phyloP scores from a whole-genome alignment of 1,140 invertebrate genomes.

The Melanaphis sacchari region DNA sequence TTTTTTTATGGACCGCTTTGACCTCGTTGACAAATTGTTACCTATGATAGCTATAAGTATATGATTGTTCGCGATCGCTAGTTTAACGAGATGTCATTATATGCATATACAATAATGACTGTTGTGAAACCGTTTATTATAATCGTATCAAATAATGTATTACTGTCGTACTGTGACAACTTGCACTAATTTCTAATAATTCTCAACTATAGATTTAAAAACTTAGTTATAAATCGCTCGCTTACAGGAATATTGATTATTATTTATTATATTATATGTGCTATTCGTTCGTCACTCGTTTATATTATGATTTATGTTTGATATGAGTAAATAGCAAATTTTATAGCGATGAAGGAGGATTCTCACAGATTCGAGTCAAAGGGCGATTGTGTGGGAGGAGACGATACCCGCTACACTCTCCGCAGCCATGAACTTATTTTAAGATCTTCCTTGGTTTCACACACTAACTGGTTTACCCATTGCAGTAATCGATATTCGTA shows the following conservation, averaged over 20 bases:
- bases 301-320: no score
- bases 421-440: no score
- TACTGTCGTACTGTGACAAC: not conserved
- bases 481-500: no score
- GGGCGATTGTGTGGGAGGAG: no score
- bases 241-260: not conserved
- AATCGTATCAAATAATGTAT: slow-evolving; percentile 3
- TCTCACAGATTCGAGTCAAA: not conserved
- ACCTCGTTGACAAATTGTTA: not conserved
- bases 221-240: not conserved
- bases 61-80: not conserved
- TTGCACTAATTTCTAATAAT: not conserved
- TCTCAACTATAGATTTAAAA: not conserved
- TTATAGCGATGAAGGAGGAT: not conserved
- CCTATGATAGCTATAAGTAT: not conserved
- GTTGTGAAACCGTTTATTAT: not conserved
- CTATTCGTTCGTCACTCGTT: not conserved
- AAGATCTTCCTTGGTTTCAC: no score
- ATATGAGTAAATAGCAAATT: not conserved
- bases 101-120: not conserved
- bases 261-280: no score
- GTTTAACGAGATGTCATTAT: not conserved
- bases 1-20: not conserved
- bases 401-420: no score
- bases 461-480: no score